Conservation (phyloP, 1,140 invertebrate genomes). For the Psix sp. region DNA sequence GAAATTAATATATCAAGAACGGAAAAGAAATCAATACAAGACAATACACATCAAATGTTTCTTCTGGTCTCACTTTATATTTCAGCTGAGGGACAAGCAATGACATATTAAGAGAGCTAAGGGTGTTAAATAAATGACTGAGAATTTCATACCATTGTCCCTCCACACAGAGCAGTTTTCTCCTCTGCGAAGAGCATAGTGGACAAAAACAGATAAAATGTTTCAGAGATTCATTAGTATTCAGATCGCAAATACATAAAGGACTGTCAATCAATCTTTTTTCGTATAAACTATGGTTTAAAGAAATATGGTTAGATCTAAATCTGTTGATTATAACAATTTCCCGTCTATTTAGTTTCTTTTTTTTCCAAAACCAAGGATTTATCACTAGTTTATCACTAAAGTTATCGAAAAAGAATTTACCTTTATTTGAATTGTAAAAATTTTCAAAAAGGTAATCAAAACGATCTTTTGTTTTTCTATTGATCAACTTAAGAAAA, state of each 20-base stretch:
- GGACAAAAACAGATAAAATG: slow-evolving; percentile 4
- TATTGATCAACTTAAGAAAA: neutral
- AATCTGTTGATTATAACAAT: neutral
- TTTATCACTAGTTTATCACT: neutral
- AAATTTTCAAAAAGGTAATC: neutral
- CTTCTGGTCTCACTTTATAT: no score
- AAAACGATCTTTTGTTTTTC: neutral
- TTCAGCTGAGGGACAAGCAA: no score
- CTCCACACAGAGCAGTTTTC: no score
- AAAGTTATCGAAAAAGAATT: slow-evolving; percentile 2
- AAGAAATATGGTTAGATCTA: neutral
- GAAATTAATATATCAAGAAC: no score
- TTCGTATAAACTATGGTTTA: neutral
- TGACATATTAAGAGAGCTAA: no score
- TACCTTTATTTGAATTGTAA: neutral
- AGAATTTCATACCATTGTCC: no score
- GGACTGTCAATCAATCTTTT: neutral
- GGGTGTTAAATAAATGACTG: no score
- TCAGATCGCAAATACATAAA: neutral
- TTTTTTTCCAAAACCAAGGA: neutral
- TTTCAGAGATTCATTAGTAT: neutral
- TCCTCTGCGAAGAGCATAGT: neutral
- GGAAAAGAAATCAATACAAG: no score
- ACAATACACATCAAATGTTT: no score
- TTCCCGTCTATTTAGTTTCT: neutral